phyloP scores from a whole-genome alignment of 2,888 invertebrate genomes.

The Apeira syringaria region DNA sequence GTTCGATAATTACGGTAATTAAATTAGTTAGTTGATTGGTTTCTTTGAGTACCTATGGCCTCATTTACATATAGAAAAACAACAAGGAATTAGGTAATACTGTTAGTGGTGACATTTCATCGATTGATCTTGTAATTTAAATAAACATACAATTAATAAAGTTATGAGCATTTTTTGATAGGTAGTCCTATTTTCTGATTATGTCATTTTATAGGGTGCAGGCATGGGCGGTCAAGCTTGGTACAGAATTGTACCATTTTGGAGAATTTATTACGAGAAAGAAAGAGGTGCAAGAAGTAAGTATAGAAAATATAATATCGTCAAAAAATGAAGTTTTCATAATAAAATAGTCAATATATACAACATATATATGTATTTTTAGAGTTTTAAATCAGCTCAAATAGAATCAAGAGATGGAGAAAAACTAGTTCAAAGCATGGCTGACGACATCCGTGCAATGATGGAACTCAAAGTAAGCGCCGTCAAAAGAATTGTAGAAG shows the following conservation, averaged over 20 bases:
- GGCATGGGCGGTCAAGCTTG: slow-evolving; percentile 92
- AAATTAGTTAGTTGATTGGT: background rate
- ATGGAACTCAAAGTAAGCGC: slow-evolving; percentile 95
- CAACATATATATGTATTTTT: no score
- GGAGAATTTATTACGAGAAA: slow-evolving; percentile 92
- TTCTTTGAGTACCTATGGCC: slow-evolving; percentile 1
- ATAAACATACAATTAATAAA: no score
- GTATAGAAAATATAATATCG: slow-evolving; percentile 13
- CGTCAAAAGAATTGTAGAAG: slow-evolving; percentile 94
- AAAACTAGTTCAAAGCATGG: slow-evolving; percentile 91
- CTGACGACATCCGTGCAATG: slow-evolving; percentile 93
- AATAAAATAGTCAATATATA: no score
- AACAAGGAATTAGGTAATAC: no score
- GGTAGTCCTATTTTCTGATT: background rate
- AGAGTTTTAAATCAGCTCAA: slow-evolving; percentile 92
- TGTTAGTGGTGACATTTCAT: slow-evolving; percentile 2
- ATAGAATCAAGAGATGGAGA: slow-evolving; percentile 90
- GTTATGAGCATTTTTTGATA: no score
- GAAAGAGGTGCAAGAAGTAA: slow-evolving; percentile 90
- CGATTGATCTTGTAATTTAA: background rate
- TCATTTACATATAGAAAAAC: no score
- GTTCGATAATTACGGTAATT: background rate
- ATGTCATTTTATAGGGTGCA: slow-evolving; percentile 83
- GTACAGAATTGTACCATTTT: slow-evolving; percentile 90
- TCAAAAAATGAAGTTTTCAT: no score